These are phyloP conservation scores for Caenorhabditis uteleia DNA, from an alignment of 2,888 invertebrate species.

Conservation along the genomic window DNA sequence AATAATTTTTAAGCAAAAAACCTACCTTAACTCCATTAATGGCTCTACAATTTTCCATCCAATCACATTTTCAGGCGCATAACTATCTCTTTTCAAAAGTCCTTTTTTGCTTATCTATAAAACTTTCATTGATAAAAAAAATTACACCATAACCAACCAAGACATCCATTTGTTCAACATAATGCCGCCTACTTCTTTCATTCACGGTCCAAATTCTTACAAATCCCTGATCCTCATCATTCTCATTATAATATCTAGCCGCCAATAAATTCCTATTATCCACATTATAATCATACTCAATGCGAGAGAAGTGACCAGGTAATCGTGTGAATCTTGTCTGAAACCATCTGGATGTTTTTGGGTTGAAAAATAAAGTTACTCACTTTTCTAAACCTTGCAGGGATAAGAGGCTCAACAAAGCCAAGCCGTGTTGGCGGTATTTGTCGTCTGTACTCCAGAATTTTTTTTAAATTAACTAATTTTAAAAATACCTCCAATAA, in stretches of 20 bases:
- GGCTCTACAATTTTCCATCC: constrained; percentile 4
- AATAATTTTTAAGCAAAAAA: too few relatives aligned
- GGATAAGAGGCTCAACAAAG: constrained; percentile 27
- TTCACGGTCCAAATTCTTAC: constrained; percentile 42
- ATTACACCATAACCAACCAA: constrained; percentile 10
- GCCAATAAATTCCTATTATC: constrained; percentile 39
- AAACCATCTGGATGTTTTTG: too few relatives aligned
- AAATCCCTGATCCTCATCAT: constrained; percentile 1
- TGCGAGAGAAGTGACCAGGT: constrained; percentile 30
- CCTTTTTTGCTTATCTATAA: too few relatives aligned
- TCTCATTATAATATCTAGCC: constrained; percentile 12
- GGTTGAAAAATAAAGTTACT: constrained; percentile 2
- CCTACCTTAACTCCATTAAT: too few relatives aligned
- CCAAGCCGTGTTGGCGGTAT: constrained; percentile 20
- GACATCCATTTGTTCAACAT: constrained; percentile 25
- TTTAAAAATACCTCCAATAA: constrained; percentile 24
- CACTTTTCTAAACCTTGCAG: constrained; percentile 12
- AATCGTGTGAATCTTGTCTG: constrained; percentile 14
- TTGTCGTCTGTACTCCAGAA: constrained; percentile 8
- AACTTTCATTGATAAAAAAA: too few relatives aligned
- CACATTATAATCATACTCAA: constrained; percentile 8
- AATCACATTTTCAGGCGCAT: neutral
- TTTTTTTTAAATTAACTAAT: neutral
- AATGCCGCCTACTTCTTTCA: constrained; percentile 35
- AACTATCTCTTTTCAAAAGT: too few relatives aligned